A percentile compares a stretch with the other conserved stretches of the same genome.
Conservation (phyloP, 2,113 vertebrate genomes). For the Silurus meridionalis region DNA sequence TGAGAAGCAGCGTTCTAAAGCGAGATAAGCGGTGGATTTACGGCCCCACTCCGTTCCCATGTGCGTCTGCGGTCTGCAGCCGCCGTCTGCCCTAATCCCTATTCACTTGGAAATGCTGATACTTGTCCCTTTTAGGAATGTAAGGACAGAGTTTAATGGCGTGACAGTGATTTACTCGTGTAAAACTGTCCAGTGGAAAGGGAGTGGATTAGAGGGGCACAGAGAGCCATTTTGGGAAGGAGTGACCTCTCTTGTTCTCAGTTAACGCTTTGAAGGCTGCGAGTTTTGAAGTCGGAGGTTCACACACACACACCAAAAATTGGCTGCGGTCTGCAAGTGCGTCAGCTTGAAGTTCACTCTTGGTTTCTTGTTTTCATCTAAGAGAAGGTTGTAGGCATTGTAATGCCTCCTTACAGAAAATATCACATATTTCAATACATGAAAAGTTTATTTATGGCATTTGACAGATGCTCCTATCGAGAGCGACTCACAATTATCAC, state of each 20-base stretch:
- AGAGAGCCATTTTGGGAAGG: slow-evolving; percentile 56
- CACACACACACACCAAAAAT: slow-evolving; percentile 26
- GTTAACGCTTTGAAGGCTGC: slow-evolving; percentile 52
- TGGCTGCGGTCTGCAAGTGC: not conserved
- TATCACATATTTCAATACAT: not conserved
- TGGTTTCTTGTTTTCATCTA: not conserved
- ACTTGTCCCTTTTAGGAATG: slow-evolving; percentile 62
- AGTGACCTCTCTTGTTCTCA: slow-evolving; percentile 51
- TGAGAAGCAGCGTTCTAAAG: slow-evolving; percentile 73
- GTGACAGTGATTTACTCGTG: slow-evolving; percentile 73
- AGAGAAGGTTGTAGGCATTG: not conserved
- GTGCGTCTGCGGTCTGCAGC: slow-evolving; percentile 70
- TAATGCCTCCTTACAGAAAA: not conserved
- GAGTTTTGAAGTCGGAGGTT: slow-evolving; percentile 39
- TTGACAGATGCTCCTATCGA: too few species aligned
- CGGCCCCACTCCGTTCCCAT: slow-evolving; percentile 70
- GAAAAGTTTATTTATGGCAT: too few species aligned
- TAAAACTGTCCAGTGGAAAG: slow-evolving; percentile 67
- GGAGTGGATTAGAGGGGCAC: slow-evolving; percentile 55
- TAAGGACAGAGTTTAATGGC: slow-evolving; percentile 69
- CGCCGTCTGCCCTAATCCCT: slow-evolving; percentile 71
- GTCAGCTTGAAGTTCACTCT: not conserved
- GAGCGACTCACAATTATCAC: too few species aligned
- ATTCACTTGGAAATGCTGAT: slow-evolving; percentile 73
- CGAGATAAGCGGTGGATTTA: slow-evolving; percentile 77